Percentiles rank a stretch among this genome's conserved stretches.
phyloP scores from a whole-genome alignment of 2,888 invertebrate species.

The Stenolophus ochropezus region DNA sequence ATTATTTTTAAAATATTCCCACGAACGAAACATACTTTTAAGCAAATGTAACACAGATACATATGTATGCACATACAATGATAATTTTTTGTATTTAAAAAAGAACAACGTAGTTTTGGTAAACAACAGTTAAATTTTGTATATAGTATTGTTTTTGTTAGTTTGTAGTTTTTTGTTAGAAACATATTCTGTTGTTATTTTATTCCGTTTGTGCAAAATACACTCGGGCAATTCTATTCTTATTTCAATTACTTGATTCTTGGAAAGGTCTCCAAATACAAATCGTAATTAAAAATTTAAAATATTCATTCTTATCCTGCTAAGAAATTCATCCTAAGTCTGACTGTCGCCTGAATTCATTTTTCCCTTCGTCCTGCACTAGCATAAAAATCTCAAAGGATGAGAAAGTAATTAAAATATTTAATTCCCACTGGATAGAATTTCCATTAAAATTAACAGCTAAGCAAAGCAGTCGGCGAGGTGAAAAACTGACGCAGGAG shows the following conservation, averaged over 20 bases:
- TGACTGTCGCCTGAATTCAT: slow-evolving; percentile 27
- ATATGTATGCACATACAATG: too few species aligned
- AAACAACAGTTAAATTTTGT: too few species aligned
- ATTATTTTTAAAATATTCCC: too few species aligned
- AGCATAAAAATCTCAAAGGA: slow-evolving; percentile 48
- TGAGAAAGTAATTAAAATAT: slow-evolving; percentile 52
- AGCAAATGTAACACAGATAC: too few species aligned
- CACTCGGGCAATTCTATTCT: too few species aligned
- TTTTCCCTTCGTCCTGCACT: slow-evolving; percentile 6
- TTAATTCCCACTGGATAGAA: slow-evolving; percentile 52
- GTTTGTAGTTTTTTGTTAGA: too few species aligned
- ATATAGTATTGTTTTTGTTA: too few species aligned
- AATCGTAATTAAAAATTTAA: slow-evolving; percentile 43
- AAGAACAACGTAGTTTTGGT: too few species aligned
- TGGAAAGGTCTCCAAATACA: slow-evolving; percentile 10
- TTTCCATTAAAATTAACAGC: slow-evolving; percentile 53
- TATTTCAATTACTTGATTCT: not conserved
- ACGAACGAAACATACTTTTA: too few species aligned
- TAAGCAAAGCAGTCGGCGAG: slow-evolving; percentile 12
- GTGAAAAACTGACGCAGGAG: not conserved
- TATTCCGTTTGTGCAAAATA: too few species aligned
- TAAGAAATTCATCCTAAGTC: slow-evolving; percentile 35
- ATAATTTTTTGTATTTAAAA: too few species aligned
- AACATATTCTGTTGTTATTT: too few species aligned
- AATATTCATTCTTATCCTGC: slow-evolving; percentile 31